These are phyloP conservation scores for Otocyon megalotis DNA, from an alignment of 2,113 vertebrate genomes.

Conservation along the genomic window DNA sequence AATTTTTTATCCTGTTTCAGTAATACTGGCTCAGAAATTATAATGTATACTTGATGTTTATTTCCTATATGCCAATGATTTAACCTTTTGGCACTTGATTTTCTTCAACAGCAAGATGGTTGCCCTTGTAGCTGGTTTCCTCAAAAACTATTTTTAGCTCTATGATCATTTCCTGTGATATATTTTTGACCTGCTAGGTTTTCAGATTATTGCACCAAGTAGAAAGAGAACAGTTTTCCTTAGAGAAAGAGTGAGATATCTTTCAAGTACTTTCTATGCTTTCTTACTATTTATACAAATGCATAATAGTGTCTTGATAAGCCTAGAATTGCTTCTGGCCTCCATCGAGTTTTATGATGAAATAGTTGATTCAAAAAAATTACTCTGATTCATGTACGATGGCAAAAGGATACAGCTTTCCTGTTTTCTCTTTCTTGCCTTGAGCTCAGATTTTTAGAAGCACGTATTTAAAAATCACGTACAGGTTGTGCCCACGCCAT, in stretches of 20 bases:
- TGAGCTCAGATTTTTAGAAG: conserved; percentile 62
- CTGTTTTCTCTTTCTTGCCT: conserved; percentile 61
- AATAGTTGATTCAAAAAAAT: background rate
- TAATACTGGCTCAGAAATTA: conserved; percentile 74
- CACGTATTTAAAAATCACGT: background rate
- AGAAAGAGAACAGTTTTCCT: conserved; percentile 72
- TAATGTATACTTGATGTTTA: background rate
- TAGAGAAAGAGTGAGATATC: conserved; percentile 47
- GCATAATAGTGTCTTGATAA: conserved; percentile 61
- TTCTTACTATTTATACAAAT: conserved; percentile 62
- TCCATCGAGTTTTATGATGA: conserved; percentile 50
- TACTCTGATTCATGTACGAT: background rate
- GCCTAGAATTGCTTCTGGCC: conserved; percentile 57
- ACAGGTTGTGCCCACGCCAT: background rate
- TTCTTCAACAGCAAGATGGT: conserved; percentile 55
- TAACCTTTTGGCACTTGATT: conserved; percentile 61
- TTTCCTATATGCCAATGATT: conserved; percentile 45
- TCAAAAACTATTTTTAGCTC: conserved; percentile 72
- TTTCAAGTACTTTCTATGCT: conserved; percentile 77
- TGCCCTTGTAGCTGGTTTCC: conserved; percentile 62
- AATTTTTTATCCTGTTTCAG: conserved; percentile 53
- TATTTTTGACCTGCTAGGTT: conserved; percentile 62
- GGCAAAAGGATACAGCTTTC: conserved; percentile 28
- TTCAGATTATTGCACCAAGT: conserved; percentile 81
- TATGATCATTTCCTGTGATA: conserved; percentile 67